A percentile compares a stretch with the other conserved stretches of the same genome.
These are phyloP conservation scores for Oncorhynchus tshawytscha DNA, from an alignment of 2,113 vertebrate genomes.

Conservation along the genomic window DNA sequence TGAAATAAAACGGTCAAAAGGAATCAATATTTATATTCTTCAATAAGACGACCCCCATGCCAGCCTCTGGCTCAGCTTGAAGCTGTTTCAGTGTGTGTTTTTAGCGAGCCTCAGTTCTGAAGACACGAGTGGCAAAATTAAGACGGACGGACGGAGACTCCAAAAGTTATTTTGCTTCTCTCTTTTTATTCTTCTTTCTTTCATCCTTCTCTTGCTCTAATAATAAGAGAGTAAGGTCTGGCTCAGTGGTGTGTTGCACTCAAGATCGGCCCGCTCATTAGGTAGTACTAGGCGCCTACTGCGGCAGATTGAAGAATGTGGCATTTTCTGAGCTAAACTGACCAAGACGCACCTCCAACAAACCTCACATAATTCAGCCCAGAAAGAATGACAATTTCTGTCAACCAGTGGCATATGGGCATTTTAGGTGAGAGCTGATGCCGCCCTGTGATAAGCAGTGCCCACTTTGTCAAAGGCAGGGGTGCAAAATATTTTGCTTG, in stretches of 20 bases:
- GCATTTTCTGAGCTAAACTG: too few relatives aligned
- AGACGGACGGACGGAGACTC: slow-evolving; percentile 81
- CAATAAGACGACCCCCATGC: slow-evolving; percentile 77
- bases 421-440: too few relatives aligned
- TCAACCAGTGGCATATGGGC: too few relatives aligned
- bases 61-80: slow-evolving; percentile 81
- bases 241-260: slow-evolving; percentile 69
- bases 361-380: too few relatives aligned
- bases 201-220: neutral
- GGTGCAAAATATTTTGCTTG: too few relatives aligned
- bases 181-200: neutral
- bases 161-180: slow-evolving; percentile 50
- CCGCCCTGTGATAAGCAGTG: too few relatives aligned
- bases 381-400: too few relatives aligned
- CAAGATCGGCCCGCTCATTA: too few relatives aligned
- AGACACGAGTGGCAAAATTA: slow-evolving; percentile 84
- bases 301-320: too few relatives aligned
- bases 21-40: slow-evolving; percentile 73
- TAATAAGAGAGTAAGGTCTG: slow-evolving; percentile 61
- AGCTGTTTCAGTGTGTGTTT: slow-evolving; percentile 55
- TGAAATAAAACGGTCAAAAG: slow-evolving; percentile 67
- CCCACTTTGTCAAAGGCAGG: too few relatives aligned
- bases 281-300: too few relatives aligned
- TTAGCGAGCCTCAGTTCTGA: slow-evolving; percentile 72
- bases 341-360: too few relatives aligned